These are phyloP conservation scores for Lates calcarifer DNA, from an alignment of 2,113 vertebrate genomes.

Conservation along the genomic window DNA sequence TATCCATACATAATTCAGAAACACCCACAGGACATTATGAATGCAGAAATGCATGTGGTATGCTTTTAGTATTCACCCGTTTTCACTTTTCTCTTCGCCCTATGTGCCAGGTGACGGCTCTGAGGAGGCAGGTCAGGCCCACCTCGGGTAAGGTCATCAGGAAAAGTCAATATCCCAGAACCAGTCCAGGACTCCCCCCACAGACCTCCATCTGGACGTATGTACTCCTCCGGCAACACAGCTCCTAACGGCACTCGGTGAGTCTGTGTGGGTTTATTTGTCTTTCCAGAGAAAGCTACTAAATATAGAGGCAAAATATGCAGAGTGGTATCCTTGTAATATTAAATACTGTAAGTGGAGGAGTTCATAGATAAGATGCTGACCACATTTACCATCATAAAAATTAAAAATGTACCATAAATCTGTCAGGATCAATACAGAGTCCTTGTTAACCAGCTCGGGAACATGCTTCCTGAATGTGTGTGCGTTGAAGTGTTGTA, in stretches of 20 bases:
- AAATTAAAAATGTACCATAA: too few relatives aligned
- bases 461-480: not conserved
- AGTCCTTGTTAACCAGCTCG: not conserved
- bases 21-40: too few relatives aligned
- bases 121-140: constrained; percentile 93
- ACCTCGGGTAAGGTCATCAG: constrained; percentile 91
- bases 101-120: constrained; percentile 90
- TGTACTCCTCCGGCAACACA: constrained; percentile 83
- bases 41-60: too few relatives aligned
- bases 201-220: constrained; percentile 88
- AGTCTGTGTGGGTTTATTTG: constrained; percentile 8
- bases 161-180: constrained; percentile 89
- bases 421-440: not conserved
- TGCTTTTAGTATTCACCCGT: not conserved
- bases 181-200: constrained; percentile 82
- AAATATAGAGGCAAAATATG: not conserved
- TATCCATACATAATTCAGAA: not conserved
- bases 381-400: not conserved
- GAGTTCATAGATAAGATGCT: not conserved
- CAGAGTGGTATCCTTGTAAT: not conserved
- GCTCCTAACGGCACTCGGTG: constrained; percentile 89
- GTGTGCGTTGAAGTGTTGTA: not conserved
- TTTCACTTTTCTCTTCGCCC: not conserved
- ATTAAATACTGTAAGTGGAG: not conserved
- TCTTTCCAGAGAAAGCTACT: not conserved